Percentiles rank a stretch among this genome's conserved stretches.
Conservation (phyloP, 2,797 vertebrate genomes). For the Catharus ustulatus region DNA sequence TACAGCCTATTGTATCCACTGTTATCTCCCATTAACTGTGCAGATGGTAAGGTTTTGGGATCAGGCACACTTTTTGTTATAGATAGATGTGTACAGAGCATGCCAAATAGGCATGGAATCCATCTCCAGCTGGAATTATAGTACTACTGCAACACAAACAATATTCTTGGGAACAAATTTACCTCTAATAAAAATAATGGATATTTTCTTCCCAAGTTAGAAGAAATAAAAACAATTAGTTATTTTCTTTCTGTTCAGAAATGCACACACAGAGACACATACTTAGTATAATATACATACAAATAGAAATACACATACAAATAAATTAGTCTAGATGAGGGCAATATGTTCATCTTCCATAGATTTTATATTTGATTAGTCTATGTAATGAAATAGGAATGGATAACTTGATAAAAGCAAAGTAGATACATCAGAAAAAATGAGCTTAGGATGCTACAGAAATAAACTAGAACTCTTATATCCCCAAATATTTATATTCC, state of each 20-base stretch:
- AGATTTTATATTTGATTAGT: slow-evolving; percentile 9
- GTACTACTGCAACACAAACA: not conserved
- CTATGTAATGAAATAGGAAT: not conserved
- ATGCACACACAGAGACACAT: not conserved
- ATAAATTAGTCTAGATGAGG: not conserved
- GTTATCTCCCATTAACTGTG: not conserved
- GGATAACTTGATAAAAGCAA: slow-evolving; percentile 30
- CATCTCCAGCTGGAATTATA: not conserved
- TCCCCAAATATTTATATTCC: not conserved
- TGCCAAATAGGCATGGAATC: not conserved
- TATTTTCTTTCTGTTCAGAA: not conserved
- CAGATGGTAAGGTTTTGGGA: slow-evolving; percentile 7
- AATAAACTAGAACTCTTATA: not conserved
- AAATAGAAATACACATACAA: not conserved
- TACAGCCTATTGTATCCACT: not conserved
- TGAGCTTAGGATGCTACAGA: not conserved
- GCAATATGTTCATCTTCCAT: not conserved
- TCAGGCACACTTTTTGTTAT: not conserved
- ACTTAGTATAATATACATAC: not conserved
- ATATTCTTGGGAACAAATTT: not conserved
- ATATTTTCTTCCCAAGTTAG: not conserved
- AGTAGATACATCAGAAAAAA: not conserved
- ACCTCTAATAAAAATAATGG: not conserved
- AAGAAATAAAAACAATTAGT: not conserved
- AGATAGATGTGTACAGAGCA: not conserved